Conservation (phyloP, 1,140 invertebrate species). For the Helicoverpa zea region DNA sequence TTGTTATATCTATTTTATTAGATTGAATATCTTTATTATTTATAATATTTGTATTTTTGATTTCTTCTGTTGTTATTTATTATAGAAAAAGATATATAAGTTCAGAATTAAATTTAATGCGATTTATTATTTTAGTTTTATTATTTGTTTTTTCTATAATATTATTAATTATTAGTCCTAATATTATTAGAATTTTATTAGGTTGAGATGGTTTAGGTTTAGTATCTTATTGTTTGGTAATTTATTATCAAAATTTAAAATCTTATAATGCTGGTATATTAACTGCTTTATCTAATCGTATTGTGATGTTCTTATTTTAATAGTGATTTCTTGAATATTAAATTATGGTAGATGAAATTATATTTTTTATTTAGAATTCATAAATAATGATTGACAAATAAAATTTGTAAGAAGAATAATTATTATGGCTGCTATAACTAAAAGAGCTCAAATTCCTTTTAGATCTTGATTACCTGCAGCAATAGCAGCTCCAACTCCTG, state of each 20-base stretch:
- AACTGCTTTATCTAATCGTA: constrained; percentile 61
- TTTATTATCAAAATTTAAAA: constrained; percentile 41
- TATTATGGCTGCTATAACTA: no score
- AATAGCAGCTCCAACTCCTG: constrained; percentile 90
- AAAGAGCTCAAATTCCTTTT: no score
- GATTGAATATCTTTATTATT: constrained; percentile 87
- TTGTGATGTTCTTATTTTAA: constrained; percentile 88
- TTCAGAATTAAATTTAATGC: no score
- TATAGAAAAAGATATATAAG: constrained; percentile 89
- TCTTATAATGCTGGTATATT: constrained; percentile 71
- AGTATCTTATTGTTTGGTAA: constrained; percentile 21
- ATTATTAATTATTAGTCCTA: constrained; percentile 89
- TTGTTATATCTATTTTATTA: constrained; percentile 86
- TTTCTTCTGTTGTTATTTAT: constrained; percentile 88
- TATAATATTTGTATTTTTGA: constrained; percentile 88
- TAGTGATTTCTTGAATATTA: constrained; percentile 87
- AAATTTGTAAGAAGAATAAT: no score
- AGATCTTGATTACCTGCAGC: constrained; percentile 88
- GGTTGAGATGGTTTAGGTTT: no score
- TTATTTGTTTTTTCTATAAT: no score
- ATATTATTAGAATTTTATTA: constrained; percentile 90
- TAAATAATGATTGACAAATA: constrained; percentile 58
- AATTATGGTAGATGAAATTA: constrained; percentile 86
- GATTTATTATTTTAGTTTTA: no score
- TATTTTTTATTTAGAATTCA: constrained; percentile 85